Conservation (phyloP, 2,797 vertebrate species). For the Cuniculus paca region DNA sequence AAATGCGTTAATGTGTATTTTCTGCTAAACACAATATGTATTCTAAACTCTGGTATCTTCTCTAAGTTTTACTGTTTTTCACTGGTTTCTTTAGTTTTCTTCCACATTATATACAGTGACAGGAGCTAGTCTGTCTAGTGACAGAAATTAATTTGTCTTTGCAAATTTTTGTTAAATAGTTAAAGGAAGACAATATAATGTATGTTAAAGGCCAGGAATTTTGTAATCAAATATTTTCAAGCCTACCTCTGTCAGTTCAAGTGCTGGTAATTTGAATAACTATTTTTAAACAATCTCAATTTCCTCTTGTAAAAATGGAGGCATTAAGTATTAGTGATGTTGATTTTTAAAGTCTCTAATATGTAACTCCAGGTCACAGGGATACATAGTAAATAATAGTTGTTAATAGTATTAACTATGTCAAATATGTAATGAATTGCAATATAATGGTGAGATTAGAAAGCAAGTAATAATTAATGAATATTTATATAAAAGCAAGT, state of each 20-base stretch:
- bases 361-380: background rate
- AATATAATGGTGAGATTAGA: background rate
- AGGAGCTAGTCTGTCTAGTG: background rate
- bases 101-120: background rate
- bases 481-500: background rate
- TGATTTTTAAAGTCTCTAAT: background rate
- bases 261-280: background rate
- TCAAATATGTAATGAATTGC: background rate
- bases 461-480: background rate
- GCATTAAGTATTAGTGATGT: background rate
- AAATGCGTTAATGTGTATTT: background rate
- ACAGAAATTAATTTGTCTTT: background rate
- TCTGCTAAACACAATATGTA: background rate
- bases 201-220: background rate
- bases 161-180: background rate
- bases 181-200: background rate
- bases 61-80: background rate
- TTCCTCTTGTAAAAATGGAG: background rate
- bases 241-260: background rate
- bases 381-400: background rate
- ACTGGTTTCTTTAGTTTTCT: background rate
- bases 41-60: background rate
- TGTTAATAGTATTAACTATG: background rate
- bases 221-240: background rate
- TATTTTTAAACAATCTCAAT: background rate